phyloP scores from a whole-genome alignment of 2,113 vertebrate genomes.

The Tragelaphus strepsiceros region DNA sequence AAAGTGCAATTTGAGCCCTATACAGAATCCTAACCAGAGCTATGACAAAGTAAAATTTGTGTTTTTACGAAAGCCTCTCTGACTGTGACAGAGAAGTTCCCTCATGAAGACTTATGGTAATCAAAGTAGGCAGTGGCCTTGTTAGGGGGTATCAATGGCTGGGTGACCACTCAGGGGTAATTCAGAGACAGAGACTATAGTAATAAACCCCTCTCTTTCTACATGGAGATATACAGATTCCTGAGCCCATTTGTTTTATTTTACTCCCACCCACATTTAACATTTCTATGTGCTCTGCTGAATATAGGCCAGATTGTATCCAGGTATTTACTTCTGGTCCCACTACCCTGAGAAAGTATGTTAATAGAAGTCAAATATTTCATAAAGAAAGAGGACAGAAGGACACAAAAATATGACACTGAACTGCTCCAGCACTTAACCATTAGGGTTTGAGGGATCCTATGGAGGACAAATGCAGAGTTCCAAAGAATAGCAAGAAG shows the following conservation, averaged over 20 bases:
- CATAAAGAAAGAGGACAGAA: neutral
- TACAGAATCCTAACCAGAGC: too few relatives aligned
- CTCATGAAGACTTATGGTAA: neutral
- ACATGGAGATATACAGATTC: neutral
- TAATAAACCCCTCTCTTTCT: neutral
- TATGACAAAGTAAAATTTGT: neutral
- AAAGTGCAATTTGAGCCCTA: neutral
- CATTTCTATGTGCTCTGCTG: neutral
- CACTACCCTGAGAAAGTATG: neutral
- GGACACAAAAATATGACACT: neutral
- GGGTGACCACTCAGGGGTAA: too few relatives aligned
- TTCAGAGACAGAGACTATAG: neutral
- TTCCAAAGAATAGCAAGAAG: too few relatives aligned
- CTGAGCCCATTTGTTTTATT: neutral
- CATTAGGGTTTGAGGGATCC: neutral
- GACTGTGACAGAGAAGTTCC: neutral
- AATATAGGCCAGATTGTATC: neutral
- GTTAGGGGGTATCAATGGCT: neutral
- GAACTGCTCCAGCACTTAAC: neutral
- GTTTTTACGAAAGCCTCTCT: neutral
- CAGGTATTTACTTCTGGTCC: neutral
- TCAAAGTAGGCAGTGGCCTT: neutral
- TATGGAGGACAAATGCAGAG: neutral
- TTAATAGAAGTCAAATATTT: neutral
- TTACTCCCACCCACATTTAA: neutral